Evolutionary conservation across 2,113 vertebrate species (phyloP).

Genomic region (Cavia aperea): DNA sequence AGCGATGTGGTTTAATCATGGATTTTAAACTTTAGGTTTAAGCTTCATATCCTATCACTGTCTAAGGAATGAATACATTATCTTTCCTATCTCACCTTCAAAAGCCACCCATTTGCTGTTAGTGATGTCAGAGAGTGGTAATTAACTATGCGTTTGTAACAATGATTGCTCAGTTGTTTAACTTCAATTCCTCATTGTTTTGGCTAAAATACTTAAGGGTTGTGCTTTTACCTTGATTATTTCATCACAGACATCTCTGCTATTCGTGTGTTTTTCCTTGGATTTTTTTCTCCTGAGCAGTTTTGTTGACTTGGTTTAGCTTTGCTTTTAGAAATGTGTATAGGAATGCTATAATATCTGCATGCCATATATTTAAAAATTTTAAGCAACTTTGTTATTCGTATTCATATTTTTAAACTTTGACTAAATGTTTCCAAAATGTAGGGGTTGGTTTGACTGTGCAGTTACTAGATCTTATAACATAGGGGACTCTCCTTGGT

Average conservation of each 20-base stretch:
- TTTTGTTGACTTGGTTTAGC: neutral
- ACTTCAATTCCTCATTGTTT: neutral
- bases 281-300: neutral
- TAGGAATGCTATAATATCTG: neutral
- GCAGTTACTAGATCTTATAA: neutral
- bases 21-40: neutral
- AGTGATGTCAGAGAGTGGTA: neutral
- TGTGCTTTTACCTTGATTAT: neutral
- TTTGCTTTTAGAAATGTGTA: neutral
- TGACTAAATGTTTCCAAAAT: neutral
- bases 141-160: neutral
- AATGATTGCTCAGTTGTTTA: neutral
- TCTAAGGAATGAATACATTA: neutral
- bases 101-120: neutral
- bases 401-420: neutral
- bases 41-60: neutral
- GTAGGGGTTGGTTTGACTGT: neutral
- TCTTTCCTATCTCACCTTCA: neutral
- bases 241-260: neutral
- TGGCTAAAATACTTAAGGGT: neutral
- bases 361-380: neutral
- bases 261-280: neutral
- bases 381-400: neutral
- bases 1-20: neutral
- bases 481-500: neutral